phyloP scores from a whole-genome alignment of 2,888 invertebrate species.

The Urechis unicinctus region DNA sequence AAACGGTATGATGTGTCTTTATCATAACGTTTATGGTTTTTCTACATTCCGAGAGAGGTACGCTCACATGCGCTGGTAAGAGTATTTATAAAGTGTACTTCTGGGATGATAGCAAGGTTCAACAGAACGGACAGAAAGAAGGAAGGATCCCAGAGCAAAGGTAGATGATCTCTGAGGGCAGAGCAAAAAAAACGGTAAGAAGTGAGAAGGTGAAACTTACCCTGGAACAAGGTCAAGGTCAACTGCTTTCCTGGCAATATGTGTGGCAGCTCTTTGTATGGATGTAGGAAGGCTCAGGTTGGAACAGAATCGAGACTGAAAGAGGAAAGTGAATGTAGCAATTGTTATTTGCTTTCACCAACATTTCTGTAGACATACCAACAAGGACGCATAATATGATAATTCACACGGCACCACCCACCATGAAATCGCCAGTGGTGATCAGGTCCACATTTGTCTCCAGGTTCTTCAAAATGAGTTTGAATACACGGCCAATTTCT shows the following conservation, averaged over 20 bases:
- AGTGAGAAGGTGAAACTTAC: constrained; percentile 39
- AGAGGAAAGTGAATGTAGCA: constrained; percentile 9
- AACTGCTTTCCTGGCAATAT: constrained; percentile 92
- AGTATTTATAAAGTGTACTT: no score
- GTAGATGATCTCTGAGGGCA: no score
- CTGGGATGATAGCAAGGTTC: no score
- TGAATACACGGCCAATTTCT: constrained; percentile 97
- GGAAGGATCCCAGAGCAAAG: no score
- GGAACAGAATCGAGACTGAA: constrained; percentile 74
- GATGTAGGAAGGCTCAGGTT: constrained; percentile 71
- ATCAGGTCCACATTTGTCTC: constrained; percentile 96
- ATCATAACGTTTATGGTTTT: no score
- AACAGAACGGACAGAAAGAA: no score
- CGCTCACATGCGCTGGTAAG: no score
- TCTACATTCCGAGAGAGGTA: no score
- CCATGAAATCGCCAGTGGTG: constrained; percentile 99
- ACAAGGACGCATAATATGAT: neutral
- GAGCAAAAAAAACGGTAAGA: no score
- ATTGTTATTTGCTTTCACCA: neutral
- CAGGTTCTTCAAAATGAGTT: constrained; percentile 87
- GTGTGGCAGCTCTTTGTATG: constrained; percentile 72
- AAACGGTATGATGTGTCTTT: no score
- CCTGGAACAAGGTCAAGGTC: constrained; percentile 96
- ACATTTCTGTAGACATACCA: neutral
- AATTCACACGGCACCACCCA: constrained; percentile 44